Percentiles rank a stretch among this genome's conserved stretches.
phyloP scores from a whole-genome alignment of 2,113 vertebrate species.

The Opisthocomus hoazin region DNA sequence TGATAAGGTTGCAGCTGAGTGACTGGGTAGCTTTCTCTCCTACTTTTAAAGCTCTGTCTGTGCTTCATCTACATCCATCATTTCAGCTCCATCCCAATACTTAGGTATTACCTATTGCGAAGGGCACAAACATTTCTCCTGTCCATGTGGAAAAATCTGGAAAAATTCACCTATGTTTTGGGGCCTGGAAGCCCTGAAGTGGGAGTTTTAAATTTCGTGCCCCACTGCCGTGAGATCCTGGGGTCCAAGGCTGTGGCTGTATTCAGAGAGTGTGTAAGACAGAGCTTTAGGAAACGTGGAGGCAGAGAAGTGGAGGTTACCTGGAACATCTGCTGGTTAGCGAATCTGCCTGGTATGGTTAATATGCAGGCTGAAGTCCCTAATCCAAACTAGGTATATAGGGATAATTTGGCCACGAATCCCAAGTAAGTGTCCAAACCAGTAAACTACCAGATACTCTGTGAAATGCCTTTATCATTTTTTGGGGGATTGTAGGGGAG shows the following conservation, averaged over 20 bases:
- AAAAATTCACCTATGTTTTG: not conserved
- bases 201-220: not conserved
- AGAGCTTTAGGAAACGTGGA: not conserved
- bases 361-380: not conserved
- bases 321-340: not conserved
- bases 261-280: not conserved
- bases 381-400: not conserved
- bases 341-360: not conserved
- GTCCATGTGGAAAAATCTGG: not conserved
- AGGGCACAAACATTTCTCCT: not conserved
- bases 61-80: not conserved
- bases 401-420: not conserved
- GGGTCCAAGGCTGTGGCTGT: not conserved
- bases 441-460: not conserved
- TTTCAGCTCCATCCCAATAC: not conserved
- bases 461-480: not conserved
- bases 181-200: not conserved
- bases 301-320: not conserved
- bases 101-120: not conserved
- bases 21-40: not conserved
- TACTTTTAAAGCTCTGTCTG: not conserved
- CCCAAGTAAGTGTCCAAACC: not conserved
- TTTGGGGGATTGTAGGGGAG: not conserved
- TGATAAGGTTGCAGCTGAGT: not conserved
- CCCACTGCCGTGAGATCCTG: not conserved